These are phyloP conservation scores for Bombus consobrinus DNA, from an alignment of 1,140 invertebrate genomes.

Conservation along the genomic window DNA sequence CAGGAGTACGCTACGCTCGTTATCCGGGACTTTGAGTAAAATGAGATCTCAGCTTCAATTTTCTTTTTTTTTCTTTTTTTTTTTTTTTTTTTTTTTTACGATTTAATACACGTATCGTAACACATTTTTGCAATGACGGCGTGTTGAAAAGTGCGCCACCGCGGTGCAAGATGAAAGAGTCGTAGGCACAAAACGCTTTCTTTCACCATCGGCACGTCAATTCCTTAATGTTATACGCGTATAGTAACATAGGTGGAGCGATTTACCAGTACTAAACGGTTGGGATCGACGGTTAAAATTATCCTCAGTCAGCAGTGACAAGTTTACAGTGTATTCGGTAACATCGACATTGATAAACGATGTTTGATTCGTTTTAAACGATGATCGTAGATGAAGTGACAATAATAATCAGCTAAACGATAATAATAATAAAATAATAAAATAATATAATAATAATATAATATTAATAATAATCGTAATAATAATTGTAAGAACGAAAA, in stretches of 20 bases:
- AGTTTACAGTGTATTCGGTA: slow-evolving; percentile 50
- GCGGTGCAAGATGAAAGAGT: slow-evolving; percentile 57
- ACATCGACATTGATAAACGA: slow-evolving; percentile 54
- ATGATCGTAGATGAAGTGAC: slow-evolving; percentile 35
- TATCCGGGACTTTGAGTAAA: slow-evolving; percentile 56
- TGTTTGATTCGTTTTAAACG: slow-evolving; percentile 45
- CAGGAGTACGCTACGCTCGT: slow-evolving; percentile 50
- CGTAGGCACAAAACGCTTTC: slow-evolving; percentile 69
- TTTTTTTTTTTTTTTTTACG: slow-evolving; percentile 52
- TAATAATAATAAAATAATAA: slow-evolving; percentile 59
- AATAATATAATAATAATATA: slow-evolving; percentile 61
- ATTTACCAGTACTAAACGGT: slow-evolving; percentile 42
- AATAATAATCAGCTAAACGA: slow-evolving; percentile 43
- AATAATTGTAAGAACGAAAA: slow-evolving; percentile 37
- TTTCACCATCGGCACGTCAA: slow-evolving; percentile 68
- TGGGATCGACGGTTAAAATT: not conserved
- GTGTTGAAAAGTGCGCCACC: slow-evolving; percentile 41
- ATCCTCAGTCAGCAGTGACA: slow-evolving; percentile 53
- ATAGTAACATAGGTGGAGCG: slow-evolving; percentile 2
- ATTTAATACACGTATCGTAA: slow-evolving; percentile 51
- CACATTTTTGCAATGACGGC: slow-evolving; percentile 21
- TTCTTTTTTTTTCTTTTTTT: slow-evolving; percentile 33
- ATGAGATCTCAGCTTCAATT: slow-evolving; percentile 65
- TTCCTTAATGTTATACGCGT: slow-evolving; percentile 50
- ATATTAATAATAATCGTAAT: slow-evolving; percentile 55